Evolutionary conservation across 92 coral and sea anemone species (phyloP).

Genomic region (Epizoanthus rinbou): DNA sequence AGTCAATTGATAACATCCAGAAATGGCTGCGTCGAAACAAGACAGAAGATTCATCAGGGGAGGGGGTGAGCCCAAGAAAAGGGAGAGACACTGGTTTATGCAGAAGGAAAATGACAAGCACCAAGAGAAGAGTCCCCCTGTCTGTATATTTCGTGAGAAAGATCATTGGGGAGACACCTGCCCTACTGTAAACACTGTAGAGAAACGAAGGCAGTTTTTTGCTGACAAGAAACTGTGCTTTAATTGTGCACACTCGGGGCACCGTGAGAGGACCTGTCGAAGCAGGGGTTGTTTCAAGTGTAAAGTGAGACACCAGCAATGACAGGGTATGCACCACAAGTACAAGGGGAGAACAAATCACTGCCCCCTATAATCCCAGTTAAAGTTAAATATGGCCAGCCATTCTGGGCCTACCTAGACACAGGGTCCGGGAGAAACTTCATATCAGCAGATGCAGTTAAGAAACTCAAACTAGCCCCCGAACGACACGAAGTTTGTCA

Average conservation of each 20-base stretch:
- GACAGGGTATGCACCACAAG: not conserved
- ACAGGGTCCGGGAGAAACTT: constrained; percentile 41
- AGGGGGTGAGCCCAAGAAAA: constrained; percentile 23
- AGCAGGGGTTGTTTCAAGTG: constrained; percentile 59
- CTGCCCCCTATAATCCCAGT: constrained; percentile 41
- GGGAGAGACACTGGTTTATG: constrained; percentile 32
- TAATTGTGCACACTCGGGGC: constrained; percentile 59
- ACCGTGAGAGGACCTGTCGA: constrained; percentile 42
- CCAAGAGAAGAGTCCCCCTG: not conserved
- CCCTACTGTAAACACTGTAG: constrained; percentile 15
- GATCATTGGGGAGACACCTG: constrained; percentile 51
- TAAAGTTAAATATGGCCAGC: not conserved
- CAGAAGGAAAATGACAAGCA: constrained; percentile 29
- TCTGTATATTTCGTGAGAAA: constrained; percentile 27
- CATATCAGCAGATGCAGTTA: constrained; percentile 42
- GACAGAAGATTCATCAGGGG: constrained; percentile 10
- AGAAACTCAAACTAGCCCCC: constrained; percentile 35
- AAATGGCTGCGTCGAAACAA: constrained; percentile 59
- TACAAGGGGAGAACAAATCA: not conserved
- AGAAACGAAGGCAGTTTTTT: constrained; percentile 42
- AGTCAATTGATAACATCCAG: constrained; percentile 43
- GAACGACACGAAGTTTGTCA: constrained; percentile 40
- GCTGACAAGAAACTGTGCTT: constrained; percentile 51
- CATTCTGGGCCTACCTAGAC: constrained; percentile 46
- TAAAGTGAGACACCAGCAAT: constrained; percentile 43